These are phyloP conservation scores for Apeltes quadracus DNA, from an alignment of 2,113 vertebrate genomes.

Conservation along the genomic window DNA sequence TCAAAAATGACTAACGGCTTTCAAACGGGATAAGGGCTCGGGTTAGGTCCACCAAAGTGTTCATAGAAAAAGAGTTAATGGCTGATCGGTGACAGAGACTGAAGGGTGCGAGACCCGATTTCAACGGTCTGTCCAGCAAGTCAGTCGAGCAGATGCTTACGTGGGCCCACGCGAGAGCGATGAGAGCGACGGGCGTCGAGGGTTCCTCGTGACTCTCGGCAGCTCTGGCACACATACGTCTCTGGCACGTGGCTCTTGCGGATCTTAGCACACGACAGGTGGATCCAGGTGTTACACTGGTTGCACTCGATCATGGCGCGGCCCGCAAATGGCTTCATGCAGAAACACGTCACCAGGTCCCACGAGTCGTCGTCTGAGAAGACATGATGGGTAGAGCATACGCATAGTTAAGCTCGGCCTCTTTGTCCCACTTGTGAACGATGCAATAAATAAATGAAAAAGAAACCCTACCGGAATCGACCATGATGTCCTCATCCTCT, in stretches of 20 bases:
- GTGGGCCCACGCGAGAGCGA: conserved; percentile 90
- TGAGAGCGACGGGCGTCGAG: conserved; percentile 94
- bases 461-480: conserved; percentile 88
- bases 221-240: conserved; percentile 95
- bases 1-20: conserved; percentile 55
- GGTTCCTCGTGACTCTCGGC: conserved; percentile 86
- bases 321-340: conserved; percentile 97
- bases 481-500: conserved; percentile 98
- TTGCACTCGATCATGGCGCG: conserved; percentile 98
- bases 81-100: conserved; percentile 44
- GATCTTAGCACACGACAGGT: conserved; percentile 97
- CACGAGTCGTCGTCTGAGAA: conserved; percentile 93
- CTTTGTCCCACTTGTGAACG: neutral
- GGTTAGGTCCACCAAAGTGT: conserved; percentile 60
- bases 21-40: conserved; percentile 48
- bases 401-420: neutral
- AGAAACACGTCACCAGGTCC: conserved; percentile 98
- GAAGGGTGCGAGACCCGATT: conserved; percentile 53
- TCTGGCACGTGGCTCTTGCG: conserved; percentile 97
- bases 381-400: neutral
- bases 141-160: conserved; percentile 94
- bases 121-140: conserved; percentile 37
- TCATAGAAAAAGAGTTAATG: conserved; percentile 55
- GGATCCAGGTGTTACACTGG: conserved; percentile 96
- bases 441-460: neutral